These are phyloP conservation scores for Suncus etruscus DNA, from an alignment of 2,113 vertebrate genomes.

Conservation along the genomic window DNA sequence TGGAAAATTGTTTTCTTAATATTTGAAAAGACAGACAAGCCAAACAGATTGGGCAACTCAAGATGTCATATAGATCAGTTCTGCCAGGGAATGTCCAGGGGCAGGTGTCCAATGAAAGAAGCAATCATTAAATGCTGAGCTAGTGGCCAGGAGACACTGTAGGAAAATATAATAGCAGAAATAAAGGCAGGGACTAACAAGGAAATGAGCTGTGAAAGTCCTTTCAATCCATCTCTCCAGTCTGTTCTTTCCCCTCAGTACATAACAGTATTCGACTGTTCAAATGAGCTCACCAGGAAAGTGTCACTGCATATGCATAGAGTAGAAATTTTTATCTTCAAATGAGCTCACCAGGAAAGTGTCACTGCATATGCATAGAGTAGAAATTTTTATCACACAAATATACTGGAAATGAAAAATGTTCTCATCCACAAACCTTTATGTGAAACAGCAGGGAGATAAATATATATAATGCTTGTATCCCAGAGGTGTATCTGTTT, in stretches of 20 bases:
- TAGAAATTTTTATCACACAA: neutral
- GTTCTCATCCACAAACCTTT: conserved; percentile 77
- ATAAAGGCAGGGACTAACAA: neutral
- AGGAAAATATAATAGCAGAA: neutral
- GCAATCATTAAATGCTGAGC: neutral
- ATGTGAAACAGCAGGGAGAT: conserved; percentile 82
- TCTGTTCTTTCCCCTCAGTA: neutral
- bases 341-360: neutral
- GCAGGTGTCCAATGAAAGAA: neutral
- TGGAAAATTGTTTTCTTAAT: too few relatives aligned
- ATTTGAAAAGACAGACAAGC: too few relatives aligned
- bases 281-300: neutral
- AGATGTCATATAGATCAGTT: neutral
- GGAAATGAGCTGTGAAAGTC: too few relatives aligned
- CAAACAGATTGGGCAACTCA: too few relatives aligned
- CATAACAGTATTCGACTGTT: too few relatives aligned
- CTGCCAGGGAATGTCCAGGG: neutral
- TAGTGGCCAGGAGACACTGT: too few relatives aligned
- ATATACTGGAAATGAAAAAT: neutral
- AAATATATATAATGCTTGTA: conserved; percentile 77
- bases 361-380: accelerated
- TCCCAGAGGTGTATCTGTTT: conserved; percentile 85
- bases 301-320: accelerated
- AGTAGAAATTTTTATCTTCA: neutral
- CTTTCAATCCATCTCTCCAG: neutral